Percentiles rank a stretch among this genome's conserved stretches.
These are phyloP conservation scores for Holacanthus passer DNA, from an alignment of 2,113 vertebrate species.

Conservation along the genomic window DNA sequence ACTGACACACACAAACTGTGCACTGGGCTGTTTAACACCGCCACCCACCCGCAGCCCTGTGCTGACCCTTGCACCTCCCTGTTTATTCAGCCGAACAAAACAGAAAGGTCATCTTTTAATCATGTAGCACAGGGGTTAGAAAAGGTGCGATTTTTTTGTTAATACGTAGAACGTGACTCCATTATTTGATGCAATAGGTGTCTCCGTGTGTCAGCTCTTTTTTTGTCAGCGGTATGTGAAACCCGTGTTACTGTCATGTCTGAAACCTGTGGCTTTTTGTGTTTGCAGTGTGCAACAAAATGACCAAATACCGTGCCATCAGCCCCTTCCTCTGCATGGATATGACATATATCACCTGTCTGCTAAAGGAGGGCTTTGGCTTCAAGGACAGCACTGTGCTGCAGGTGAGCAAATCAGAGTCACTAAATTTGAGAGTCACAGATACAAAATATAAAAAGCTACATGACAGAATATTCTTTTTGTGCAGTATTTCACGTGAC, in stretches of 20 bases:
- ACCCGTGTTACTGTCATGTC: conserved; percentile 14
- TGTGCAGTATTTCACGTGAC: not conserved
- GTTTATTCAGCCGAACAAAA: conserved; percentile 71
- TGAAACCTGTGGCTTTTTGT: conserved; percentile 39
- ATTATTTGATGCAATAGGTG: conserved; percentile 5
- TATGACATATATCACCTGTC: conserved; percentile 95
- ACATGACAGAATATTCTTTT: not conserved
- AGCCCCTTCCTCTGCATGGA: conserved; percentile 99
- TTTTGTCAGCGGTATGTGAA: conserved; percentile 33
- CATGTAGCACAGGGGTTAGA: conserved; percentile 56
- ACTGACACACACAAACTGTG: conserved; percentile 47
- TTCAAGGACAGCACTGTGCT: conserved; percentile 92
- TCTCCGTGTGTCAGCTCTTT: not conserved
- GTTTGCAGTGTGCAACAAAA: conserved; percentile 92
- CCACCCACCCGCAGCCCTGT: conserved; percentile 68
- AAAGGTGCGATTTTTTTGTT: conserved; percentile 18
- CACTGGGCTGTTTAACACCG: conserved; percentile 29
- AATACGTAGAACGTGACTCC: not conserved
- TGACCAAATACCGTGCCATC: conserved; percentile 90
- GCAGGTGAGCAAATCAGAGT: conserved; percentile 84
- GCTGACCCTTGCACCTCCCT: conserved; percentile 77
- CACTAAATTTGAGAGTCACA: no score
- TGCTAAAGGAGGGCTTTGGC: conserved; percentile 97
- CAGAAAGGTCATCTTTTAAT: conserved; percentile 66
- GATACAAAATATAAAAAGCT: not conserved